Evolutionary conservation across 2,113 vertebrate species (phyloP).

Genomic region (Polypterus senegalus): DNA sequence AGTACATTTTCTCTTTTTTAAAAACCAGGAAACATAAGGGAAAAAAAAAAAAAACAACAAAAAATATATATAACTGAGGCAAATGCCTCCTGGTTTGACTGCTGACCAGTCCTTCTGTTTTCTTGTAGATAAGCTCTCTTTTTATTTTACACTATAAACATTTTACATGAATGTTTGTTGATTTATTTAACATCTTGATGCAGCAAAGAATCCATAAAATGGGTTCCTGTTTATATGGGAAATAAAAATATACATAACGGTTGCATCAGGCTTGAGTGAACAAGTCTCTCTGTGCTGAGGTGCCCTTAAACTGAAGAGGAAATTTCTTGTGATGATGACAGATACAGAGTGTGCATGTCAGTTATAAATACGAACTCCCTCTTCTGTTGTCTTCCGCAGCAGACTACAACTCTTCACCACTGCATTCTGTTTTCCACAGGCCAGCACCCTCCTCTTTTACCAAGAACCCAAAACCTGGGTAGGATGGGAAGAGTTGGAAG

Average conservation of each 20-base stretch:
- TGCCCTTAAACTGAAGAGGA: constrained; percentile 51
- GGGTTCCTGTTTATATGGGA: constrained; percentile 25
- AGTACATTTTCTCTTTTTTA: constrained; percentile 63
- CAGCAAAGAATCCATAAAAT: constrained; percentile 16
- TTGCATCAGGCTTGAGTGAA: constrained; percentile 73
- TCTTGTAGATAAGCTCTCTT: neutral
- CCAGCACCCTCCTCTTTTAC: constrained; percentile 59
- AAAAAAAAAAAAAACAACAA: constrained; percentile 38
- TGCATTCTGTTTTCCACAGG: constrained; percentile 56
- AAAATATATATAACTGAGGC: constrained; percentile 33
- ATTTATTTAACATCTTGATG: constrained; percentile 16
- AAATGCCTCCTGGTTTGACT: constrained; percentile 53
- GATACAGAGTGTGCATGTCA: constrained; percentile 43
- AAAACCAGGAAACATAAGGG: constrained; percentile 48
- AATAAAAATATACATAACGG: constrained; percentile 24
- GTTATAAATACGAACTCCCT: constrained; percentile 41
- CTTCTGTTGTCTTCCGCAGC: constrained; percentile 43
- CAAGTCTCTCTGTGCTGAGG: constrained; percentile 72
- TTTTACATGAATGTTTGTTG: constrained; percentile 16
- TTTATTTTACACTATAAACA: constrained; percentile 28
- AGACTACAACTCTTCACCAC: constrained; percentile 58
- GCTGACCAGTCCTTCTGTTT: constrained; percentile 35
- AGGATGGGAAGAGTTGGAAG: constrained; percentile 12
- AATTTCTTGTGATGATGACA: constrained; percentile 51
- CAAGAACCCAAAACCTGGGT: constrained; percentile 48